These are phyloP conservation scores for Mastomys natalensis DNA, from an alignment of 2,113 vertebrate genomes.

Conservation along the genomic window DNA sequence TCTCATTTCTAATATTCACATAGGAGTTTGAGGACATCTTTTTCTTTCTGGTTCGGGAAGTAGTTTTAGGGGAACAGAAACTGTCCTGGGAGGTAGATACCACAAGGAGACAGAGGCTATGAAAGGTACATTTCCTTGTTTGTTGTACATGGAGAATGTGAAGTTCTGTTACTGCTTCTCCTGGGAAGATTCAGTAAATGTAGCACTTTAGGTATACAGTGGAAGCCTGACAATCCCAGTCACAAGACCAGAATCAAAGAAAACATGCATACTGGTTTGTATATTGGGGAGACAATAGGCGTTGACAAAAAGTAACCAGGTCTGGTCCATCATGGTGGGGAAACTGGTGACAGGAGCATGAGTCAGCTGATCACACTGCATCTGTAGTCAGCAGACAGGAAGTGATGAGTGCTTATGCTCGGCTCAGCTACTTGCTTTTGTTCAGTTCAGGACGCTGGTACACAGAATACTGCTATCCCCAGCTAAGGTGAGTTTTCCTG, in stretches of 20 bases:
- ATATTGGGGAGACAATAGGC: too few species aligned
- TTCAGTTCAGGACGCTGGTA: neutral
- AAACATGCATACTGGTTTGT: neutral
- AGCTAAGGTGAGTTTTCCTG: neutral
- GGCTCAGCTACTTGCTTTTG: neutral
- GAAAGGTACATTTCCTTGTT: neutral
- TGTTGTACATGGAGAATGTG: neutral
- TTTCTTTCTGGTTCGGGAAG: neutral
- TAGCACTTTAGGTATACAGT: neutral
- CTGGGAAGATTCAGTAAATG: neutral
- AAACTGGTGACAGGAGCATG: neutral
- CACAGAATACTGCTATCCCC: neutral
- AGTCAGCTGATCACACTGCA: neutral
- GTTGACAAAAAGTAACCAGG: neutral
- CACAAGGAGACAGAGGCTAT: neutral
- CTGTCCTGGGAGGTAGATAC: rapidly evolving
- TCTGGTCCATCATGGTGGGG: too few species aligned
- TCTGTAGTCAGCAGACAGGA: neutral
- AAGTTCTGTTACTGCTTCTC: neutral
- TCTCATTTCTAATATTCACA: neutral
- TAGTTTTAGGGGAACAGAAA: neutral
- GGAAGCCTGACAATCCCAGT: neutral
- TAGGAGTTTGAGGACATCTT: neutral
- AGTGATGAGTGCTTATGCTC: too few species aligned
- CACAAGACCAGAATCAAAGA: neutral